These are phyloP conservation scores for Thinocorus orbignyianus DNA, from an alignment of 2,113 vertebrate genomes.

Conservation along the genomic window DNA sequence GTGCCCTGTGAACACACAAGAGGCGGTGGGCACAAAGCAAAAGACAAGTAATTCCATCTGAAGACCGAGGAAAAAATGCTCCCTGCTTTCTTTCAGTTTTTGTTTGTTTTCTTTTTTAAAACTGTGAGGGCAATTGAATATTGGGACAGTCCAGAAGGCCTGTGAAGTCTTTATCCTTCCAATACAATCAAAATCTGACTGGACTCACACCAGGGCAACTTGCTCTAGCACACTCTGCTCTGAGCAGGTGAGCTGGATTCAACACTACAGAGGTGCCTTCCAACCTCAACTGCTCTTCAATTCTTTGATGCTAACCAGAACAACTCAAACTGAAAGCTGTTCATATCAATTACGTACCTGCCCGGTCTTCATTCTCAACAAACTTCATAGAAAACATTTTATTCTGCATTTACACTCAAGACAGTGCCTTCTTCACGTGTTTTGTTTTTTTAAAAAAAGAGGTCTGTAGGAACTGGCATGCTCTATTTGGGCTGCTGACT, in stretches of 20 bases:
- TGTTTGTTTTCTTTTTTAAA: background rate
- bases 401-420: background rate
- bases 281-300: background rate
- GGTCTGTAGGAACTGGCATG: background rate
- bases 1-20: background rate
- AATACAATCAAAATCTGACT: background rate
- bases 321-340: background rate
- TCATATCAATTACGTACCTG: background rate
- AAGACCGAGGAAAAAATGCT: background rate
- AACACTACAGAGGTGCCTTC: background rate
- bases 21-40: background rate
- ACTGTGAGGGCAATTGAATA: background rate
- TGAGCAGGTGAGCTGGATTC: background rate
- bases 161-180: background rate
- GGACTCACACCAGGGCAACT: background rate
- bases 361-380: background rate
- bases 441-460: background rate
- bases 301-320: background rate
- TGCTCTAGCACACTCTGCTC: background rate
- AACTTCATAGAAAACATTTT: background rate
- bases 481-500: background rate
- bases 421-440: background rate
- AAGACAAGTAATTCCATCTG: background rate
- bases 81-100: background rate
- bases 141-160: background rate